Base-by-base conservation (phyloP, 2,113 vertebrate species). In the Proteles cristata region DNA sequence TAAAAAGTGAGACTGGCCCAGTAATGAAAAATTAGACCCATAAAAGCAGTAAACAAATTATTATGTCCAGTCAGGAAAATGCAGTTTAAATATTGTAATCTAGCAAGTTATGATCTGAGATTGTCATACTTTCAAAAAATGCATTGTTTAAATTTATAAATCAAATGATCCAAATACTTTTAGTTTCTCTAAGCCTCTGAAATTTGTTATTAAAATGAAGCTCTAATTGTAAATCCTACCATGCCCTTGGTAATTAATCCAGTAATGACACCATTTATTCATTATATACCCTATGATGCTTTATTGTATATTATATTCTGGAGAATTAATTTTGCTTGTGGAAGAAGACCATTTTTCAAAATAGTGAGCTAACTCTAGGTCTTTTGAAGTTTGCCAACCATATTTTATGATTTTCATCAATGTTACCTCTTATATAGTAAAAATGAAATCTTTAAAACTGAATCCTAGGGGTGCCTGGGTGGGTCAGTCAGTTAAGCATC, bases 21-120 rank as follows among this genome's bases (percentile, higher is more conserved):
- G 73, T 48, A 90, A 97, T 97, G 71, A 96, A 95, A 96, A 93
- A 93, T 73, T 73, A 96, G 92, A 86, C 21, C 53, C 23, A 79
- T 84, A 66, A 68, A 81, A 96, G 83, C 73, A 50, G 48, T 81
- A 97, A 97, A 97, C 88, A 96, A 96, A 85, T 97, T 91, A 73
- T 77, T 74, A 25, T 39, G 23, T 88, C 33, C 0, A 76, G 77
- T 58, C 76, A 82, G 61, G 63, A 80, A 61, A 85, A 88, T 39
- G 9, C 45, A 90, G 43, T 66, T 76, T 84, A 77, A 21, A 94
- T 16, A 48, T 45, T 79, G 31, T 0, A 31, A 4, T 85, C 45
- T 31, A 82, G 87, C 45, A 89, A 74, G 45, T 74, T 55, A 81
- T 12, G 45, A 90, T 94, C 21, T 58, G 33, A 94, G 55, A 43